Base-by-base conservation (phyloP, 2,888 invertebrate genomes). In the Hirtodrosophila histrioides region DNA sequence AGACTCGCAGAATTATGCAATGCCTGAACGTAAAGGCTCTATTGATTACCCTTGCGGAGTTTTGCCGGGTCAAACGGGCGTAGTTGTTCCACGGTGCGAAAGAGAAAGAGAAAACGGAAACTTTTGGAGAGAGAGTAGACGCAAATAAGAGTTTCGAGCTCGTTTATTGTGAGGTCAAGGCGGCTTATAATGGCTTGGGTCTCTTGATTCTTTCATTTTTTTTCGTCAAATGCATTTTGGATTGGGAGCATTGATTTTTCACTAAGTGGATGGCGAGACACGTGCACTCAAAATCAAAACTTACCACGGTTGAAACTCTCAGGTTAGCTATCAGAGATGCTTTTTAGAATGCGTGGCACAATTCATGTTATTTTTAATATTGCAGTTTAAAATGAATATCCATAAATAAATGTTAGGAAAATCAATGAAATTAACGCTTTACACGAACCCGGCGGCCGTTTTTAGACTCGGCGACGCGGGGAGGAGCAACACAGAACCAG, bases 371-470 rank as follows among this genome's bases (percentile, higher is more conserved):
- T 58, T 51, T 50, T 66, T 58, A 31, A 40, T 50, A 61, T 33
- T 35, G 33, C 55, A 61, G 24, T 43, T 66, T 56, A 4, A 41
- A 71, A 54, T 49, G 48, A 65, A 78, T 78, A 68, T 70, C 53
- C 55, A 72, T 64, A 72, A 79, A 75, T 67, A 71, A 86, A 79
- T 70, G 56, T 51, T 50, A 61, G 46, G 62, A 85, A 87, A 87
- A 82, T 87, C 88, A 87, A 82, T 82, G 75, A 81, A 82, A 85
- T 76, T 72, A 74, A 66, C 66, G 77, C 40, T 66, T 62, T 49
- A 72, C 77, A 74, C 65, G 53, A 33, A 62, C 48, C 62, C 72
- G 51, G 48, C 57, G 35, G 56, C 48, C 51, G 51, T 36, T 45
- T 41, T 48, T 51, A 35, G 49, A 51, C 46, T 48, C 39, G 43